These are phyloP conservation scores for Rhabditophanes sp. DNA, from an alignment of 2,888 invertebrate genomes.

Conservation along the genomic window DNA sequence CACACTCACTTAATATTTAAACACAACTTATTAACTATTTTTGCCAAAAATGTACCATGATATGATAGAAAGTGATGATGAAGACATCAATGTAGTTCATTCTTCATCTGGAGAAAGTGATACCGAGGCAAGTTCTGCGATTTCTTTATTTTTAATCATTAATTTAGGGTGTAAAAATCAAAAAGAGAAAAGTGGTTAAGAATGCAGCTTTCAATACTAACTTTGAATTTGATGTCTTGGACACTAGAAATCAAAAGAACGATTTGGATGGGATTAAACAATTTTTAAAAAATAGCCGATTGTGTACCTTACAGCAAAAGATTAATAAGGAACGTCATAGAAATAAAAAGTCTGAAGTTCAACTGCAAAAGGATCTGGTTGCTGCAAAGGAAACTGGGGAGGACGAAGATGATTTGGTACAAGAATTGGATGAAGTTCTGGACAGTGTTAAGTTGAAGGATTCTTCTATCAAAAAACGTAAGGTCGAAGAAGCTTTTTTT, in stretches of 20 bases:
- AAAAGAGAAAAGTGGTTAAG: conserved; percentile 21
- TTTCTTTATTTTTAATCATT: not conserved
- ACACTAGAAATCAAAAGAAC: conserved; percentile 7
- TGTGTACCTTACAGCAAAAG: conserved; percentile 32
- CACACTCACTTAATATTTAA: too few species aligned
- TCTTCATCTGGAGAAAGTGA: conserved; percentile 2
- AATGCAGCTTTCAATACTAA: conserved; percentile 23
- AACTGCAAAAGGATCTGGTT: conserved; percentile 5
- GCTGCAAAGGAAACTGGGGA: conserved; percentile 12
- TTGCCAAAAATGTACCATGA: too few species aligned
- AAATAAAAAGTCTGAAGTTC: conserved; percentile 4
- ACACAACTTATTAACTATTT: too few species aligned
- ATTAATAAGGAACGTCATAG: conserved; percentile 23
- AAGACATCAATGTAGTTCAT: conserved; percentile 7
- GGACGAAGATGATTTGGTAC: conserved; percentile 22
- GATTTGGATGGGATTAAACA: conserved; percentile 17
- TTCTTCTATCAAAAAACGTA: conserved; percentile 1
- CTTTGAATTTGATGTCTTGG: conserved; percentile 21
- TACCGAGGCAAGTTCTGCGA: conserved; percentile 1
- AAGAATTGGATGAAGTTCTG: conserved; percentile 13
- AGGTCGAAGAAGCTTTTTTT: not conserved
- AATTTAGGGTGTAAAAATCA: conserved; percentile 19
- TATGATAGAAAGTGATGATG: conserved; percentile 23
- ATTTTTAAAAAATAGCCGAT: conserved; percentile 27
- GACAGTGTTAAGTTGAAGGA: conserved; percentile 14